Base-by-base conservation (phyloP, 2,113 vertebrate genomes). In the Oryzias celebensis region DNA sequence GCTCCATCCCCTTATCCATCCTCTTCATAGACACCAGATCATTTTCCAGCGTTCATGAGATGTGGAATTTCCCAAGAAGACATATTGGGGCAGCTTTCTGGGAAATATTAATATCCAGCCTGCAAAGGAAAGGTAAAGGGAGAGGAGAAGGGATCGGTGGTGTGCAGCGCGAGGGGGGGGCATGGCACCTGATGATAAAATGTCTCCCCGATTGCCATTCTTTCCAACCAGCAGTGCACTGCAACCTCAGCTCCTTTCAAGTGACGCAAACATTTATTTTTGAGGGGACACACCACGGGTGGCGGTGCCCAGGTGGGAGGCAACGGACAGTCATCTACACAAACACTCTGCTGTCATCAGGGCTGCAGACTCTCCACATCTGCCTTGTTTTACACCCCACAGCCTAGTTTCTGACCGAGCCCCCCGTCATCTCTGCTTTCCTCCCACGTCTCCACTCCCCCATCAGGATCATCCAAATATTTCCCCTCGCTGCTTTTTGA, bases 401-500 rank as follows among this genome's bases (percentile, higher is more conserved):
- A 64, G 62, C 78, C 47, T 70, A 26, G 62, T 76, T 36, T 77
- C 81, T 65, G 55, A 80, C 78, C 75, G 47, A 65, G 75, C 75
- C 85, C 36, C 81, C 82, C 76, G 58, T 75, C 83, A 63, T 82
- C 70, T 64, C 68, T 67, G 60, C 77, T 78, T 80, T 81, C 56
- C 84, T 84, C 85, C 87, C 92, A 91, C 91, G 91, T 76, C 82
- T 85, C 70, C 76, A 83, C 87, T 78, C 85, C 82, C 84, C 87
- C 75, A 85, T 88, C 86, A 87, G 84, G 83, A 88, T 87, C 94
- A 80, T 93, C 91, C 92, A 93, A 94, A 92, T 91, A 94, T 93
- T 96, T 96, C 93, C 92, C 89, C 92, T 94, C 76, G 68, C 81
- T 63, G 78, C 93, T 91, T 92, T 93, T 94, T 93, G 87, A 96